phyloP scores from a whole-genome alignment of 2,113 vertebrate species.

The Circaetus cinerascens region DNA sequence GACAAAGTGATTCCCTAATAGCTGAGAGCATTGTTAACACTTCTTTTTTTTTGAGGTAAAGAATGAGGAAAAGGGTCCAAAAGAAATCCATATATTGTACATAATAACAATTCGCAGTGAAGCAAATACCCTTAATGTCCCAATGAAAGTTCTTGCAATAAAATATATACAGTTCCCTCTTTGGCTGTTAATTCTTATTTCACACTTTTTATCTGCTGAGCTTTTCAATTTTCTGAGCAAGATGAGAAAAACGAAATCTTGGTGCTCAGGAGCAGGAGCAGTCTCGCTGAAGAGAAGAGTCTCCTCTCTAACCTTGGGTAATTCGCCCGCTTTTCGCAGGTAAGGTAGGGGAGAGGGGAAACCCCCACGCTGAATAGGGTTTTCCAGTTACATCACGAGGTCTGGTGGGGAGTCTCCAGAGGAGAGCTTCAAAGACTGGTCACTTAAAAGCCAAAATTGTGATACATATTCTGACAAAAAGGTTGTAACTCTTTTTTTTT shows the following conservation, averaged over 20 bases:
- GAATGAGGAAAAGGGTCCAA: background rate
- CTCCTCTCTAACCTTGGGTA: background rate
- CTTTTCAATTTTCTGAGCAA: conserved; percentile 12
- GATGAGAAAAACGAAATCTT: background rate
- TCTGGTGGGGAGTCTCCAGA: background rate
- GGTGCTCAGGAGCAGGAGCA: background rate
- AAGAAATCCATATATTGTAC: background rate
- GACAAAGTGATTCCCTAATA: background rate
- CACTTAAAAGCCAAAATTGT: background rate
- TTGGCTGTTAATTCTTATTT: conserved; percentile 23
- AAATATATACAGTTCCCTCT: background rate
- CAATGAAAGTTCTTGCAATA: background rate
- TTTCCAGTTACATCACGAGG: background rate
- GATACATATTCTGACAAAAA: background rate
- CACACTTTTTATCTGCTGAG: background rate
- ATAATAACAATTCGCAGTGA: background rate
- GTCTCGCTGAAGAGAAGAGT: background rate
- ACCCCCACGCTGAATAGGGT: background rate
- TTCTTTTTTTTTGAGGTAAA: background rate
- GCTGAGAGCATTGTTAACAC: background rate
- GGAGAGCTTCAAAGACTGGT: background rate
- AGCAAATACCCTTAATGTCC: background rate
- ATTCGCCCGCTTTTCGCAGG: background rate
- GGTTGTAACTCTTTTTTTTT: background rate
- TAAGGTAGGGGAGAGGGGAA: background rate